phyloP scores from a whole-genome alignment of 2,113 vertebrate genomes.

The Struthidea cinerea region DNA sequence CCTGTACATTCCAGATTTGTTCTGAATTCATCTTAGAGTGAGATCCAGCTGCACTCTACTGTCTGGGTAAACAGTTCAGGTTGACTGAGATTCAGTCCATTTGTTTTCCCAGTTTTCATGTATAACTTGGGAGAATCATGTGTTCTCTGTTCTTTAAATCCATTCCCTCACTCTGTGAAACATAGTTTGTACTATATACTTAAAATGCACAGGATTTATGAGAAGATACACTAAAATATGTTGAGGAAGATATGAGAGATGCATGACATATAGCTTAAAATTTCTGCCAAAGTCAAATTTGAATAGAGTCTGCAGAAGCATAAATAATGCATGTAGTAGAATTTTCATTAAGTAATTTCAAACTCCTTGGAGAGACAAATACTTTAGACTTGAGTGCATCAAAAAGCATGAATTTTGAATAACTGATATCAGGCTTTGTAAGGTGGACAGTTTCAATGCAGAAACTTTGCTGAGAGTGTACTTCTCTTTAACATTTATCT shows the following conservation, averaged over 20 bases:
- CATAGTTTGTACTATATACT: not conserved
- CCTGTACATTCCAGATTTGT: not conserved
- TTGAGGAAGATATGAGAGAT: not conserved
- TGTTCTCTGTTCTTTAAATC: not conserved
- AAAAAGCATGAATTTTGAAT: not conserved
- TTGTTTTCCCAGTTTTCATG: not conserved
- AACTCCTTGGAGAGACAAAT: not conserved
- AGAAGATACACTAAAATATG: not conserved
- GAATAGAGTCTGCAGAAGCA: not conserved
- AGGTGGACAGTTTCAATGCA: not conserved
- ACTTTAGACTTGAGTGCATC: not conserved
- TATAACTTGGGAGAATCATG: not conserved
- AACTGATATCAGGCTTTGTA: not conserved
- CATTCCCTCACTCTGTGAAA: not conserved
- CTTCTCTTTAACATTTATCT: not conserved
- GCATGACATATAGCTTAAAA: not conserved
- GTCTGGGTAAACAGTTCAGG: not conserved
- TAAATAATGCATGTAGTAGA: not conserved
- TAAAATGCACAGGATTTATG: not conserved
- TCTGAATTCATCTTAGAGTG: not conserved
- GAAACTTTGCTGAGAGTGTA: not conserved
- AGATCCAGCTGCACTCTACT: not conserved
- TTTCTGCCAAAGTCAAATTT: not conserved
- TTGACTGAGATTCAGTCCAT: not conserved
- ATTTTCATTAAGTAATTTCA: not conserved